Percentiles rank a stretch among this genome's conserved stretches.
phyloP scores from a whole-genome alignment of 1,140 invertebrate species.

The Probaryconus sp. region DNA sequence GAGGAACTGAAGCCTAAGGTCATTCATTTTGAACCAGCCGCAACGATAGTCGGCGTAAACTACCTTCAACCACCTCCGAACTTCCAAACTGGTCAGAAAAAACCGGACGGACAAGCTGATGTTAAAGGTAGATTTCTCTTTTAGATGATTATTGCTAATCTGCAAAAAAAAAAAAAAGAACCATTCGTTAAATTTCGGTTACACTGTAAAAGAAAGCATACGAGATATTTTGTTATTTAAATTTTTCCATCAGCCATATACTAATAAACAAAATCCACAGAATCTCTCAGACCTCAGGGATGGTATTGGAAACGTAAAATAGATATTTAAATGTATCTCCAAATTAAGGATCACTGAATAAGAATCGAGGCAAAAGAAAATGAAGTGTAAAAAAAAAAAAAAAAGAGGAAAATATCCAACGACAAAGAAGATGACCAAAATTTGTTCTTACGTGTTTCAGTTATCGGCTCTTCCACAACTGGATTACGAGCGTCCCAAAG shows the following conservation, averaged over 20 bases:
- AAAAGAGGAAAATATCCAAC: neutral
- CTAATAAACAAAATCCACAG: no score
- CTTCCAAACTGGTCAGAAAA: conserved; percentile 76
- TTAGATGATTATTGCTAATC: neutral
- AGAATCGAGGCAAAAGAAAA: no score
- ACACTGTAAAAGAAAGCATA: neutral
- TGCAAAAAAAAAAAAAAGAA: neutral
- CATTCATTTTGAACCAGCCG: conserved; percentile 67
- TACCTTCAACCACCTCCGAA: conserved; percentile 76
- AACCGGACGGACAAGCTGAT: conserved; percentile 74
- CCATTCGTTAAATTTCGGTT: neutral
- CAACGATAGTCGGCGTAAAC: conserved; percentile 74
- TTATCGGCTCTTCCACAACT: conserved; percentile 49
- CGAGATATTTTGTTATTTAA: no score
- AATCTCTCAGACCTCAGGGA: no score
- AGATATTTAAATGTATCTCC: no score
- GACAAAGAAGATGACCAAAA: no score
- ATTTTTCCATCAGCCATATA: no score
- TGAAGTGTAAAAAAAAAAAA: neutral
- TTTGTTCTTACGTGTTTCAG: conserved; percentile 31
- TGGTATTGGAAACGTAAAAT: no score
- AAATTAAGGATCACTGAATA: no score
- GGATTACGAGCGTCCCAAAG: conserved; percentile 46
- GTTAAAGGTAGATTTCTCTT: conserved; percentile 71
- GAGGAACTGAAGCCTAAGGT: conserved; percentile 77